Conservation (phyloP, 2,113 vertebrate genomes). For the Takifugu bimaculatus region DNA sequence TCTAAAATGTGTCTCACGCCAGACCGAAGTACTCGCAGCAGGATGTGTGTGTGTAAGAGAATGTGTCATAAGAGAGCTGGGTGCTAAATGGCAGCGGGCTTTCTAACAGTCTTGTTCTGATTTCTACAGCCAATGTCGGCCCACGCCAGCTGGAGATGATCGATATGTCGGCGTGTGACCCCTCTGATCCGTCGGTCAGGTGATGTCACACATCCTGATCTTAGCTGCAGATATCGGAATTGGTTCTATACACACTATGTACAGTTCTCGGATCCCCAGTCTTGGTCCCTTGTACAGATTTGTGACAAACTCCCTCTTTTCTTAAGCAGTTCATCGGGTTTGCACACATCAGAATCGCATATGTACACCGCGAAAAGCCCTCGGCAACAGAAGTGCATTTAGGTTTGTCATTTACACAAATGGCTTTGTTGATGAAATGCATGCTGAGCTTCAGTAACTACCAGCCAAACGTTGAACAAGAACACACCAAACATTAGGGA, state of each 20-base stretch:
- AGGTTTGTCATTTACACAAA: conserved; percentile 69
- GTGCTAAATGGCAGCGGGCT: conserved; percentile 67
- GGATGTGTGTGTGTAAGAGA: conserved; percentile 16
- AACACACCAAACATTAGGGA: conserved; percentile 76
- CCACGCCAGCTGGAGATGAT: conserved; percentile 69
- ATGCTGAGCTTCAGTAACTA: conserved; percentile 82
- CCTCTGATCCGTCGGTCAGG: conserved; percentile 61
- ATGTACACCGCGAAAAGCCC: conserved; percentile 77
- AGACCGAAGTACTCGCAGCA: conserved; percentile 73
- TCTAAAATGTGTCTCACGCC: conserved; percentile 70
- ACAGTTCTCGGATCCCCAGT: conserved; percentile 71
- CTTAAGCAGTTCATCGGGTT: conserved; percentile 41
- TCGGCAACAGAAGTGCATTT: conserved; percentile 75
- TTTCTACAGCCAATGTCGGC: conserved; percentile 75
- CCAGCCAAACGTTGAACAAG: conserved; percentile 74
- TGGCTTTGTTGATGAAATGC: conserved; percentile 78
- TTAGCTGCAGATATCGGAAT: conserved; percentile 70
- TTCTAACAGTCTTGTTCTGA: conserved; percentile 79
- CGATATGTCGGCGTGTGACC: conserved; percentile 60
- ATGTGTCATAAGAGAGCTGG: conserved; percentile 45
- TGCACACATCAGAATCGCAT: conserved; percentile 49
- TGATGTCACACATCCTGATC: conserved; percentile 68
- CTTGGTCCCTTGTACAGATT: conserved; percentile 67
- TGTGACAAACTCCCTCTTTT: conserved; percentile 48
- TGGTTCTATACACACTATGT: conserved; percentile 81